These are phyloP conservation scores for Notechis scutatus DNA, from an alignment of 2,113 vertebrate species.

Conservation along the genomic window DNA sequence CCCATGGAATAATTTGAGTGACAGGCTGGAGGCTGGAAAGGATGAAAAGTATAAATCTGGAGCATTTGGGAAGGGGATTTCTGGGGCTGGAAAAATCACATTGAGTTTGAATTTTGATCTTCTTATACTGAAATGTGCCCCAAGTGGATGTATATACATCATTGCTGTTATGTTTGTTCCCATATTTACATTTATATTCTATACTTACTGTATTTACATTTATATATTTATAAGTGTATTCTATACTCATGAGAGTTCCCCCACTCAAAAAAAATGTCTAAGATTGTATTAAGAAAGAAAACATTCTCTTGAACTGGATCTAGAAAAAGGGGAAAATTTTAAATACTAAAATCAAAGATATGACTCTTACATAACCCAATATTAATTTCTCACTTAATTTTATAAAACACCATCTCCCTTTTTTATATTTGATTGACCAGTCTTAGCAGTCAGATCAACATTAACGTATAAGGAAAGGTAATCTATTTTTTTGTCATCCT, in stretches of 20 bases:
- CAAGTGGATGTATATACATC: neutral
- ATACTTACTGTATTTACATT: neutral
- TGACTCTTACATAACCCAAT: neutral
- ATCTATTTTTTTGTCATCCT: neutral
- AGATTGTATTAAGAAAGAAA: neutral
- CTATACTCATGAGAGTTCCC: neutral
- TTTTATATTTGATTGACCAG: no score
- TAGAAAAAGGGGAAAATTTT: neutral
- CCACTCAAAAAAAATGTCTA: no score
- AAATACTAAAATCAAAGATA: neutral
- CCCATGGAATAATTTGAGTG: neutral
- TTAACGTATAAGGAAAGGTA: neutral
- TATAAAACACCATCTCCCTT: neutral
- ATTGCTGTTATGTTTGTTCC: neutral
- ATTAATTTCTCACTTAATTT: neutral
- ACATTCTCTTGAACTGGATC: neutral
- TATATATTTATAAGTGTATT: neutral
- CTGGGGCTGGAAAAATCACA: neutral
- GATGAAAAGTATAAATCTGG: neutral
- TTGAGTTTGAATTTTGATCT: neutral
- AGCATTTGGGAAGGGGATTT: neutral
- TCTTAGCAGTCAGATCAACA: neutral
- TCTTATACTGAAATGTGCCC: neutral
- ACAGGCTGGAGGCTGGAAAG: neutral
- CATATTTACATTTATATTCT: neutral